Percentiles rank a stretch among this genome's conserved stretches.
Evolutionary conservation across 2,888 invertebrate genomes (phyloP).

Genomic region (Macrophya annulata): DNA sequence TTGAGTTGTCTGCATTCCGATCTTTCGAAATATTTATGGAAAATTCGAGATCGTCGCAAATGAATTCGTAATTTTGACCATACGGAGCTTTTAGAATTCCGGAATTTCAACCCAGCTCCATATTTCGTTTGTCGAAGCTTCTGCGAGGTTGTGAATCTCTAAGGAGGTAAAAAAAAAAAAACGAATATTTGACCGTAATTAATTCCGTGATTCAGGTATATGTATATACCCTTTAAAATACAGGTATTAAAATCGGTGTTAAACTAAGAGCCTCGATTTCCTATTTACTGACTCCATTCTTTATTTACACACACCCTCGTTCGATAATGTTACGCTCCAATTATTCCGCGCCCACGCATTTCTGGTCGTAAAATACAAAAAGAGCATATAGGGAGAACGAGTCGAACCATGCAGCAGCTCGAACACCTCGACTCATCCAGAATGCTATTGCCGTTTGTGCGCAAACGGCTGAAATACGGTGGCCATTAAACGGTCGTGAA

Average conservation of each 20-base stretch:
- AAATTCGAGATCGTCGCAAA: no score
- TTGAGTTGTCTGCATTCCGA: no score
- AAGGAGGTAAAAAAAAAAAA: neutral
- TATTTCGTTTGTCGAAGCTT: neutral
- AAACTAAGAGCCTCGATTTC: conserved; percentile 1
- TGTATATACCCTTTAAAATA: neutral
- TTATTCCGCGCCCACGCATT: conserved; percentile 40
- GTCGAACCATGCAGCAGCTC: neutral
- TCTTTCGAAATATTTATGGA: no score
- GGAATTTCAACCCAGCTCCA: no score
- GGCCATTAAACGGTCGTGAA: conserved; percentile 30
- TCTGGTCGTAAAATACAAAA: conserved; percentile 16
- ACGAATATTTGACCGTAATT: neutral
- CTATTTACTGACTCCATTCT: neutral
- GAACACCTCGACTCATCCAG: conserved; percentile 33
- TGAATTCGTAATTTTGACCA: no score
- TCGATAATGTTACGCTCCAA: conserved; percentile 19
- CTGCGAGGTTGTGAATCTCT: neutral
- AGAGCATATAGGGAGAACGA: neutral
- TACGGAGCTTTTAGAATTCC: no score
- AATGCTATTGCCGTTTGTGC: conserved; percentile 10
- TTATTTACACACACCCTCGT: conserved; percentile 24
- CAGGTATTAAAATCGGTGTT: neutral
- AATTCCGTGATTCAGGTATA: neutral
- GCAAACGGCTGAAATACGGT: conserved; percentile 29